Conservation (phyloP, 2,888 invertebrate genomes). For the Melanostoma scalare region DNA sequence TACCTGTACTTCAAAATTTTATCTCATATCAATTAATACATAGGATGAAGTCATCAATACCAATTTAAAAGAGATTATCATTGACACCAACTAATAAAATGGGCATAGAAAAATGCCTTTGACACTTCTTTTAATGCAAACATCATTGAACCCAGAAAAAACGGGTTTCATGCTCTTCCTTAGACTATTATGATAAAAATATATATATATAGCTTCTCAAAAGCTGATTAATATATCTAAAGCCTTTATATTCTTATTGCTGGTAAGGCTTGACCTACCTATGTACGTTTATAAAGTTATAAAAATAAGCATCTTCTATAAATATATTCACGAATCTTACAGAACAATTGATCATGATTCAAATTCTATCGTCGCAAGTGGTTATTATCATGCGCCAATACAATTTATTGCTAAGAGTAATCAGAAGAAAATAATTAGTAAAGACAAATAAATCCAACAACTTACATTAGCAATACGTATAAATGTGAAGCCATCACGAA, state of each 20-base stretch:
- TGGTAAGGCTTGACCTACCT: neutral
- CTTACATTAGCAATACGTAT: constrained; percentile 12
- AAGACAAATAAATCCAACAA: constrained; percentile 33
- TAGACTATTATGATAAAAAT: no score
- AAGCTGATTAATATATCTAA: no score
- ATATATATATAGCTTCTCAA: no score
- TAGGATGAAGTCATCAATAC: neutral
- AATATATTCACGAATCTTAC: constrained; percentile 51
- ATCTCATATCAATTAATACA: neutral
- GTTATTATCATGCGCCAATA: constrained; percentile 55
- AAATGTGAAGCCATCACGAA: constrained; percentile 25
- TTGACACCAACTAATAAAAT: neutral
- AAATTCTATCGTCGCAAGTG: constrained; percentile 60
- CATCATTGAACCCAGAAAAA: no score
- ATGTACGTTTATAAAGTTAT: constrained; percentile 14
- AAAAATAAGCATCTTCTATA: constrained; percentile 26
- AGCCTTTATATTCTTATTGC: no score
- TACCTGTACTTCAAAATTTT: no score
- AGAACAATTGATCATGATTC: constrained; percentile 64
- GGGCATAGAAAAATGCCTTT: neutral
- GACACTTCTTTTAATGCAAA: neutral
- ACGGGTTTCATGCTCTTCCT: no score
- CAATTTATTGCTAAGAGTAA: constrained; percentile 48
- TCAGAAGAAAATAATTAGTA: constrained; percentile 53
- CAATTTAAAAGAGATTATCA: constrained; percentile 6